Conservation (phyloP, 2,888 invertebrate species). For the Tanypteryx hageni region DNA sequence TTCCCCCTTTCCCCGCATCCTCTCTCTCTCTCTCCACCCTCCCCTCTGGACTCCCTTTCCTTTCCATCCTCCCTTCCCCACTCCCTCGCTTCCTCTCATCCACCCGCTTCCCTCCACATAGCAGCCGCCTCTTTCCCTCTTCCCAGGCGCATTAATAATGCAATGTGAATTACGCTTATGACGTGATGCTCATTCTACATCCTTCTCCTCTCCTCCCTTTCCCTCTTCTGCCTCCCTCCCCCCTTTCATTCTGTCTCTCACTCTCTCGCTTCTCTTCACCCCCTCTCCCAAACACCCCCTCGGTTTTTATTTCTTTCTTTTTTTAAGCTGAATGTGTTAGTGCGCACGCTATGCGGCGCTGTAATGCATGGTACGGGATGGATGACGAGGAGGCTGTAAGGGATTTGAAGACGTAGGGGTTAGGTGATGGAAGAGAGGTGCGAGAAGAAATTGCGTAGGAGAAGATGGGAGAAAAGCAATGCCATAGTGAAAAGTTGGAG, state of each 20-base stretch:
- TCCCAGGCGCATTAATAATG: slow-evolving; percentile 51
- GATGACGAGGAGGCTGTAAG: neutral
- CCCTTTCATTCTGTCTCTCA: neutral
- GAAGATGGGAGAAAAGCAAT: neutral
- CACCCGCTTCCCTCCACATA: neutral
- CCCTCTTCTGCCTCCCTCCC: neutral
- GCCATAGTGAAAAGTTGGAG: neutral
- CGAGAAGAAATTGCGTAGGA: neutral
- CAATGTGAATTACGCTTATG: slow-evolving; percentile 58
- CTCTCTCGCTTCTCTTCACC: neutral
- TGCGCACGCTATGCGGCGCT: slow-evolving; percentile 17
- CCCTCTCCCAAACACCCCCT: neutral
- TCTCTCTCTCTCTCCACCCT: neutral
- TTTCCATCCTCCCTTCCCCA: neutral
- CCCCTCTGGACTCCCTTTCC: neutral
- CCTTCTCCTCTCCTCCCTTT: neutral
- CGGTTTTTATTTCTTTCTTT: neutral
- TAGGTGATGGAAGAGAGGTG: neutral
- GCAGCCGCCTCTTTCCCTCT: neutral
- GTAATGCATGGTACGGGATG: neutral
- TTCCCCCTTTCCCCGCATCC: neutral
- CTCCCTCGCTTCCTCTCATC: neutral
- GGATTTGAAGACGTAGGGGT: neutral
- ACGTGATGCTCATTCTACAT: slow-evolving; percentile 44
- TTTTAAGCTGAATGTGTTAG: neutral